phyloP scores from a whole-genome alignment of 2,888 invertebrate genomes.

The Watsonalla binaria region DNA sequence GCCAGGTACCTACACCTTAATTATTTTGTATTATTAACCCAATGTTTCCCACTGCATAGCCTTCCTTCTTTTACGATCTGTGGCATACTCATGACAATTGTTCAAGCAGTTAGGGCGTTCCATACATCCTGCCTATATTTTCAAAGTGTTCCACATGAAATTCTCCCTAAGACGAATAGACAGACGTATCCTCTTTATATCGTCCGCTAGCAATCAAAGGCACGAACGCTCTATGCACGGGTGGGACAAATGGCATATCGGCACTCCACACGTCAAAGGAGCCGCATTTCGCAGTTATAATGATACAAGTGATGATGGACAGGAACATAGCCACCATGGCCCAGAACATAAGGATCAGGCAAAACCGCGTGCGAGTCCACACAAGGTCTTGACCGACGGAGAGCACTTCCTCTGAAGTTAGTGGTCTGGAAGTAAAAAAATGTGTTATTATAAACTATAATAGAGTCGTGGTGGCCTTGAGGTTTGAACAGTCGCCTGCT shows the following conservation, averaged over 20 bases:
- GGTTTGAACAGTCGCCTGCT: too few relatives aligned
- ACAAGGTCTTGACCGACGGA: constrained; percentile 57
- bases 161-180: not conserved
- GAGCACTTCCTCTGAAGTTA: constrained; percentile 72
- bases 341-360: constrained; percentile 70
- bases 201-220: constrained; percentile 32
- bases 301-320: constrained; percentile 56
- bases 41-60: too few relatives aligned
- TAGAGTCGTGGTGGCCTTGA: too few relatives aligned
- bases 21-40: too few relatives aligned
- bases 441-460: not conserved
- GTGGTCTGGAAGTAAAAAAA: constrained; percentile 37
- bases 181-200: not conserved
- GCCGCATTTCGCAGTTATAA: constrained; percentile 34
- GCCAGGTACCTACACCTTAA: too few relatives aligned
- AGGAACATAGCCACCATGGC: constrained; percentile 65
- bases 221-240: constrained; percentile 45
- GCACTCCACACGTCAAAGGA: constrained; percentile 13
- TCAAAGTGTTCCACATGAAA: too few relatives aligned
- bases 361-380: constrained; percentile 70
- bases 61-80: too few relatives aligned
- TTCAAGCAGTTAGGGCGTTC: too few relatives aligned
- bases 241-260: constrained; percentile 35
- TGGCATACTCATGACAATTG: too few relatives aligned
- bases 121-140: too few relatives aligned